Conservation (phyloP, 2,888 invertebrate genomes). For the Macaria liturata region DNA sequence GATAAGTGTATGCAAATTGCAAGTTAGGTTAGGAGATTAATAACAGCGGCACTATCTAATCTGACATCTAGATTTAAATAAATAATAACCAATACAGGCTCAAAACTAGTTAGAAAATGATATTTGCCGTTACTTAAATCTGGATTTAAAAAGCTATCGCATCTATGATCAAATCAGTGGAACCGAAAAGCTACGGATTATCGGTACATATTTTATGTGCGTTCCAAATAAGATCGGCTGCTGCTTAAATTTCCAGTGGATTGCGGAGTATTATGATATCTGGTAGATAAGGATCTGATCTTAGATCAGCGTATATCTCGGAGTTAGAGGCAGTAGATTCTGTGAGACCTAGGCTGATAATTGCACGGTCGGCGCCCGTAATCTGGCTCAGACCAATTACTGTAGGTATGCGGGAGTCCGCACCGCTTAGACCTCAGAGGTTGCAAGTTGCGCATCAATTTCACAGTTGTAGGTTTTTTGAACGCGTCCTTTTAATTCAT, state of each 20-base stretch:
- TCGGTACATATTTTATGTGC: not conserved
- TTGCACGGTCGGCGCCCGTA: slow-evolving; percentile 57
- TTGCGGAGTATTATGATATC: not conserved
- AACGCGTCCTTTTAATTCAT: too few species aligned
- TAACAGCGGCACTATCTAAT: slow-evolving; percentile 9
- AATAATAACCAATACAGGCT: not conserved
- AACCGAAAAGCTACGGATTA: not conserved
- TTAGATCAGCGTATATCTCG: not conserved
- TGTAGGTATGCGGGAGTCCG: slow-evolving; percentile 28
- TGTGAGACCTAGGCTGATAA: slow-evolving; percentile 6
- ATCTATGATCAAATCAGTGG: too few species aligned
- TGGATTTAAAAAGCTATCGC: too few species aligned
- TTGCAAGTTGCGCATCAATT: too few species aligned
- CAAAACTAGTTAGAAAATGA: too few species aligned
- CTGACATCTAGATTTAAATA: slow-evolving; percentile 7
- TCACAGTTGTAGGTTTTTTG: too few species aligned
- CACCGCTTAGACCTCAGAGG: not conserved
- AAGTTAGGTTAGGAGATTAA: not conserved
- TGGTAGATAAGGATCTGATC: not conserved
- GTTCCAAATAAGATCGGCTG: not conserved
- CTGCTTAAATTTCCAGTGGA: not conserved
- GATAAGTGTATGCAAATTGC: too few species aligned
- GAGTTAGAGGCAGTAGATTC: slow-evolving; percentile 4
- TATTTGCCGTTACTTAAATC: too few species aligned
- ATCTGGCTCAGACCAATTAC: slow-evolving; percentile 49